phyloP scores from a whole-genome alignment of 2,888 invertebrate genomes.

The Emmelina monodactyla region DNA sequence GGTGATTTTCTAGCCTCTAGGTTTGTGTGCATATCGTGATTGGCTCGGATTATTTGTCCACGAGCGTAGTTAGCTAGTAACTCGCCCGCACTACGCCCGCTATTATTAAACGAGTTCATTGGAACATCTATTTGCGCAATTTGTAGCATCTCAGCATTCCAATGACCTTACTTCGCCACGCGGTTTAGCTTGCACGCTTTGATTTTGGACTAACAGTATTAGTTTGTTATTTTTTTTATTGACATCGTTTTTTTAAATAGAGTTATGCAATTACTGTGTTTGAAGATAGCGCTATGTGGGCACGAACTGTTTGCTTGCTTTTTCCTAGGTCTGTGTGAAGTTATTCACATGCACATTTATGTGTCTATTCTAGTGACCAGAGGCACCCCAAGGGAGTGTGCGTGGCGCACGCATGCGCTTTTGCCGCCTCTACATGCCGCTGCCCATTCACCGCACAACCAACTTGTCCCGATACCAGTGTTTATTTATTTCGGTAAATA shows the following conservation, averaged over 20 bases:
- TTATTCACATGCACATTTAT: conserved; percentile 19
- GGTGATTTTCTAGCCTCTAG: too few relatives aligned
- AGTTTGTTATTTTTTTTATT: too few relatives aligned
- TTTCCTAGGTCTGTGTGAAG: background rate
- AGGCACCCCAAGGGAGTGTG: conserved; percentile 33
- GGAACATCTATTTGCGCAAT: conserved; percentile 66
- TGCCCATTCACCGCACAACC: conserved; percentile 56
- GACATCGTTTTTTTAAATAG: too few relatives aligned
- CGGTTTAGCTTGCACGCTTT: too few relatives aligned
- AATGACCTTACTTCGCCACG: conserved; percentile 39
- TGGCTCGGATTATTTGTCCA: too few relatives aligned
- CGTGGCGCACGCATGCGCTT: conserved; percentile 59
- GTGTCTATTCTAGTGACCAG: conserved; percentile 23
- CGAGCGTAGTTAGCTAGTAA: conserved; percentile 20
- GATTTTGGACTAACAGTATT: too few relatives aligned
- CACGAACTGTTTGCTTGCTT: background rate
- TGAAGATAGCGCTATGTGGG: too few relatives aligned
- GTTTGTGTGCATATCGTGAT: too few relatives aligned
- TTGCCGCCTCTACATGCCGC: conserved; percentile 36
- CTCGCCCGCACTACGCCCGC: conserved; percentile 57
- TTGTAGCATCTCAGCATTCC: conserved; percentile 52
- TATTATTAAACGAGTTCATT: conserved; percentile 66
- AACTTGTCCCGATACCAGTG: conserved; percentile 33
- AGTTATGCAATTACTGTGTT: too few relatives aligned
- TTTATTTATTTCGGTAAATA: conserved; percentile 46